Percentiles rank a stretch among this genome's conserved stretches.
Conservation (phyloP, 1,140 invertebrate species). For the Micrasema longulum region DNA sequence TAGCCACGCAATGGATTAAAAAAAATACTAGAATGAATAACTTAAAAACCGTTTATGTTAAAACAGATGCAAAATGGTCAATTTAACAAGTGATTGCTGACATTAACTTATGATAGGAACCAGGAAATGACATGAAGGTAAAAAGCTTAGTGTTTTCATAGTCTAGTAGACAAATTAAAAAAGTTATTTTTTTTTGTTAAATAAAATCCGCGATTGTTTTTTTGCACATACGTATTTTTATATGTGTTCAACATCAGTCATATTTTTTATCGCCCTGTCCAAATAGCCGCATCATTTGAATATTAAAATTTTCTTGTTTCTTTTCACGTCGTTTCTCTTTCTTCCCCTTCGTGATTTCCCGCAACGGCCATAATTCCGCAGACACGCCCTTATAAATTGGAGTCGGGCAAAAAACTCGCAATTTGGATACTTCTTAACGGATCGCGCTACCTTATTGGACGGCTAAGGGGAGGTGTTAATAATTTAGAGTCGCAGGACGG, state of each 20-base stretch:
- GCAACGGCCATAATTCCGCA: constrained; percentile 22
- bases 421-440: constrained; percentile 19
- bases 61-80: no score
- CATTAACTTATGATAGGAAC: no score
- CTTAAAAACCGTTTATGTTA: no score
- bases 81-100: no score
- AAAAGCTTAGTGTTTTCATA: no score
- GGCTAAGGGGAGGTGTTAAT: neutral
- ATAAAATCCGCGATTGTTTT: no score
- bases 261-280: neutral
- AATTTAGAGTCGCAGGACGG: neutral
- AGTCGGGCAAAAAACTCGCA: constrained; percentile 12
- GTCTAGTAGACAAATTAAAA: no score
- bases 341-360: constrained; percentile 19
- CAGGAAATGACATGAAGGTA: no score
- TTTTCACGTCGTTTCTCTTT: neutral
- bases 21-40: no score
- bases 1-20: no score
- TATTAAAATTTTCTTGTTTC: constrained; percentile 24
- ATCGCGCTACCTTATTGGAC: constrained; percentile 19
- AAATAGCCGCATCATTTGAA: constrained; percentile 21
- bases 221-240: no score
- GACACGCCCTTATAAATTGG: constrained; percentile 28
- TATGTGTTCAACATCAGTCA: neutral
- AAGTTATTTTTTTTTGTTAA: no score